These are phyloP conservation scores for Mythimna pallens DNA, from an alignment of 2,888 invertebrate species.

Conservation along the genomic window DNA sequence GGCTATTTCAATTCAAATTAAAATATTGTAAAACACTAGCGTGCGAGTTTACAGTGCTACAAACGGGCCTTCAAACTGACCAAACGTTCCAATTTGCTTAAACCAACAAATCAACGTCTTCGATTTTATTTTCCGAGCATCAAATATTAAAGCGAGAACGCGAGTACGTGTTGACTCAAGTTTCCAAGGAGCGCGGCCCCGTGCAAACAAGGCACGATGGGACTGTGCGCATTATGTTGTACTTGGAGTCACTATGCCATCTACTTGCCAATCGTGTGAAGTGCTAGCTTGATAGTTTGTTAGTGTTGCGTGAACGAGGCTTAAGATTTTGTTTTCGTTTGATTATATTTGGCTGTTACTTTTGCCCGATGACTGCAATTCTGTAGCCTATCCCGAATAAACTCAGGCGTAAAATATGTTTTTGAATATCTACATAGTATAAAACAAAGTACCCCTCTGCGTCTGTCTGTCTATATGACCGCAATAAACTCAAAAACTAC, in stretches of 20 bases:
- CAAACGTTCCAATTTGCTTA: constrained; percentile 52
- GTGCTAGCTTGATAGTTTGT: constrained; percentile 21
- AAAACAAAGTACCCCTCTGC: no score
- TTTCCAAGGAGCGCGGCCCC: constrained; percentile 34
- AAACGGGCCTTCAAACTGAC: constrained; percentile 49
- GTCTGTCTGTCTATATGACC: no score
- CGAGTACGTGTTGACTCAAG: constrained; percentile 49
- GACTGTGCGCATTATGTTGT: constrained; percentile 19
- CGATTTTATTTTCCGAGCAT: constrained; percentile 51
- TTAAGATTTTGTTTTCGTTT: neutral
- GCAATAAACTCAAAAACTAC: no score
- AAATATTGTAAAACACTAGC: neutral
- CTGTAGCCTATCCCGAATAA: neutral
- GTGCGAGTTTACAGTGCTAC: neutral
- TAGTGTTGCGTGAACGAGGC: constrained; percentile 23
- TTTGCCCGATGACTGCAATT: neutral
- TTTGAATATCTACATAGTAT: no score
- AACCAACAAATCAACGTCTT: constrained; percentile 44
- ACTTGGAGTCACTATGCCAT: constrained; percentile 24
- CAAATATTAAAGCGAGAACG: constrained; percentile 53
- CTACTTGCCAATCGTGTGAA: constrained; percentile 28
- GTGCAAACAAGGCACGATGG: constrained; percentile 48
- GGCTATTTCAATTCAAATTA: neutral
- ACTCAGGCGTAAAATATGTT: neutral
- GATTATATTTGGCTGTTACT: neutral